phyloP scores from a whole-genome alignment of 2,888 invertebrate species.

The Limnephilus rhombicus region DNA sequence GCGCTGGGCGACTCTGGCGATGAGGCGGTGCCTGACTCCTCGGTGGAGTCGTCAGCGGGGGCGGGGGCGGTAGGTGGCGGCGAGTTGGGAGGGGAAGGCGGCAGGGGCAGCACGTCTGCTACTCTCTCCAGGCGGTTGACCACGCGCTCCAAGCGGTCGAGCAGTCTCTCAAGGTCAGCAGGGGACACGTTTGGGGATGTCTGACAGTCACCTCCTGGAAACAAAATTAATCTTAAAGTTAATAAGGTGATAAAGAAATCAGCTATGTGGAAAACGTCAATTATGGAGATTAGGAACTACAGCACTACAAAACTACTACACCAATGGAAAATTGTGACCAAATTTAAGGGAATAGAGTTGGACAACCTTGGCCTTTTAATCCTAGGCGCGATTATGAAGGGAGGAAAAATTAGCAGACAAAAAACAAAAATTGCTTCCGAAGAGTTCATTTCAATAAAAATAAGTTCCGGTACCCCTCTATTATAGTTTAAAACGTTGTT shows the following conservation, averaged over 20 bases:
- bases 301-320: too few relatives aligned
- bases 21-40: slow-evolving; percentile 68
- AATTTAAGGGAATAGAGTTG: too few relatives aligned
- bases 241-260: background rate
- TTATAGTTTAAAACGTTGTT: too few relatives aligned
- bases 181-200: slow-evolving; percentile 66
- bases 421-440: too few relatives aligned
- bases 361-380: too few relatives aligned
- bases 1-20: slow-evolving; percentile 69
- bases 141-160: slow-evolving; percentile 86
- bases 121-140: slow-evolving; percentile 84
- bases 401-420: too few relatives aligned
- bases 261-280: background rate
- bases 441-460: too few relatives aligned
- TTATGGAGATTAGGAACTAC: background rate
- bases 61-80: slow-evolving; percentile 65
- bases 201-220: slow-evolving; percentile 48
- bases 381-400: too few relatives aligned
- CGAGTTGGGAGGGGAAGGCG: slow-evolving; percentile 68
- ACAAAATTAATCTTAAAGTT: background rate
- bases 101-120: slow-evolving; percentile 67
- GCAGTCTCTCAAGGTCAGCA: slow-evolving; percentile 82
- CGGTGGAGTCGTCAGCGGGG: slow-evolving; percentile 65
- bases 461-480: too few relatives aligned
- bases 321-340: background rate